A percentile compares a stretch with the other conserved stretches of the same genome.
These are phyloP conservation scores for Epinotia bilunana DNA, from an alignment of 2,888 invertebrate species.

Conservation along the genomic window DNA sequence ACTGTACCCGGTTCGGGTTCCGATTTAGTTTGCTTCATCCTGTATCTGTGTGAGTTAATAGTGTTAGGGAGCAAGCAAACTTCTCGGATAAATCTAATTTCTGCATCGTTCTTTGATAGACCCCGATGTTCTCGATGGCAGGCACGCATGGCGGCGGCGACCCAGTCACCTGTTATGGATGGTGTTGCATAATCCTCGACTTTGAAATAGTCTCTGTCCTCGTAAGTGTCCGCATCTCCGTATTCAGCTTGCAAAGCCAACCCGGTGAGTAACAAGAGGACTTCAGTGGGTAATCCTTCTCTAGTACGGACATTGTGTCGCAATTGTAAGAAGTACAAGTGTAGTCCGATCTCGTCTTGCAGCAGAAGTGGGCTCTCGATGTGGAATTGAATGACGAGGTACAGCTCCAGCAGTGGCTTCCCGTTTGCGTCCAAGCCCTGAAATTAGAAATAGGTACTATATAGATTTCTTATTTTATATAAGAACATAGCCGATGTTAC, in stretches of 20 bases:
- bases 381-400: conserved; percentile 97
- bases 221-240: conserved; percentile 87
- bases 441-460: conserved; percentile 54
- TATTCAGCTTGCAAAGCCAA: conserved; percentile 96
- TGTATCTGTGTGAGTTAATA: conserved; percentile 94
- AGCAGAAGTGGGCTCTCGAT: conserved; percentile 95
- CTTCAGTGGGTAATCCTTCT: conserved; percentile 86
- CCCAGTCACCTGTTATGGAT: conserved; percentile 85
- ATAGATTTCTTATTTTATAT: conserved; percentile 5
- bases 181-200: conserved; percentile 94
- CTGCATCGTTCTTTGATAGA: conserved; percentile 91
- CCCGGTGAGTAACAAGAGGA: conserved; percentile 92
- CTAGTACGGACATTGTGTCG: conserved; percentile 92
- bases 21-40: conserved; percentile 90
- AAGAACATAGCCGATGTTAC: no score
- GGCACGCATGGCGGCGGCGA: conserved; percentile 86
- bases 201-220: conserved; percentile 86
- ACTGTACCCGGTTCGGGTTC: conserved; percentile 91
- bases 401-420: conserved; percentile 93
- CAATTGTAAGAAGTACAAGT: conserved; percentile 97
- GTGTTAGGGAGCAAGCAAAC: conserved; percentile 93
- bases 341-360: conserved; percentile 95
- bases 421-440: conserved; percentile 96
- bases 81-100: conserved; percentile 94
- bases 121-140: conserved; percentile 93